Conservation (phyloP, 2,113 vertebrate species). For the Phalacrocorax aristotelis region DNA sequence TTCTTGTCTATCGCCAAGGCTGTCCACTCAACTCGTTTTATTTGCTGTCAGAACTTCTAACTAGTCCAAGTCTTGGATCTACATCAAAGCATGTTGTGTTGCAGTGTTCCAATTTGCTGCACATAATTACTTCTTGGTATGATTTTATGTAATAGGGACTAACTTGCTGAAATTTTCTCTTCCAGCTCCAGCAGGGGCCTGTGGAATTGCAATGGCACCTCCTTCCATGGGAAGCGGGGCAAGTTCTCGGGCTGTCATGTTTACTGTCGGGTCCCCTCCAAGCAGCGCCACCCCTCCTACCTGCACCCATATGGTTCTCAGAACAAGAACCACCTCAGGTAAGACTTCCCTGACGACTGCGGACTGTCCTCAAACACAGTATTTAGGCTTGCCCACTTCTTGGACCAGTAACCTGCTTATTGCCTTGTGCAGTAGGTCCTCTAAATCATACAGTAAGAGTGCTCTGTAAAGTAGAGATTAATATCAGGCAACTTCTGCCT, state of each 20-base stretch:
- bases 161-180: neutral
- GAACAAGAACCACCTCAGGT: constrained; percentile 93
- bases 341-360: neutral
- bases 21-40: neutral
- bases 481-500: neutral
- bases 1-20: neutral
- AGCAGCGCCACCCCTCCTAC: constrained; percentile 87
- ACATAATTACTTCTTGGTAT: neutral
- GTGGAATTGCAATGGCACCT: constrained; percentile 64
- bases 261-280: constrained; percentile 95
- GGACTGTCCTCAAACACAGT: neutral
- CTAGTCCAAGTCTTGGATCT: neutral
- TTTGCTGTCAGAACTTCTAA: neutral
- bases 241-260: constrained; percentile 86
- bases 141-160: neutral
- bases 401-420: neutral
- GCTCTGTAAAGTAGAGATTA: neutral
- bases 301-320: constrained; percentile 87
- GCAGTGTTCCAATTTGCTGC: neutral
- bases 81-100: neutral
- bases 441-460: neutral
- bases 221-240: constrained; percentile 67
- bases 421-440: neutral
- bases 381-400: neutral
- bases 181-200: constrained; percentile 83